Base-by-base conservation (phyloP, 2,888 invertebrate genomes). In the Oxyscelio sp. region DNA sequence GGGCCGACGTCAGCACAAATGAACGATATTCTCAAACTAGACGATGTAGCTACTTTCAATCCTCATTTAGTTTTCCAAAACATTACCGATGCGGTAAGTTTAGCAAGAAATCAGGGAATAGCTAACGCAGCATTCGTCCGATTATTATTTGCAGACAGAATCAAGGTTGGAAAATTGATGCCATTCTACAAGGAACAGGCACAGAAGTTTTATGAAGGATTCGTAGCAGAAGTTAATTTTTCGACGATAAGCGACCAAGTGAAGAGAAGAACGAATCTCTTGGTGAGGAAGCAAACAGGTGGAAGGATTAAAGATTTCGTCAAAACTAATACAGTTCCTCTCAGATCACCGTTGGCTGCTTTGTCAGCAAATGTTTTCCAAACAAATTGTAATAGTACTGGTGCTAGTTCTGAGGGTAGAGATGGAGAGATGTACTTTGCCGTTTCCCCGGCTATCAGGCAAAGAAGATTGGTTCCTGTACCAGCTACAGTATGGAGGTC, bases 341-440 rank as follows among this genome's bases (percentile, higher is more conserved):
- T 97, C 88, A 96, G 96, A 88, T 96, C 97, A 5, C 98, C 98
- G 1, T 93, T 98, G 58, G 97, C 97, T 48, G 97, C 97, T 0
- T 96, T 98, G 82, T 97, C 97, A 1, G 97, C 97, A 0, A 98
- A 97, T 91, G 96, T 98, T 77, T 97, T 97, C 92, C 96, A 98
- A 96, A 97, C 97, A 17, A 97, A 98, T 90, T 98, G 98, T 93
- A 95, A 97, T 90, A 97, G 97, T 91, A 95, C 96, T 0, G 95
- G 95, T 27, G 97, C 96, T 2, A 97, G 97, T 0, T 96, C 96
- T 0, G 96, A 96, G 43, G 97, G 97, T 22, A 95, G 97, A 61
- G 97, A 98, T 89, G 97, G 97, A 0, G 98, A 98, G 94, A 96
- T 97, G 95, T 97, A 97, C 94, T 98, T 97, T 94, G 97, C 97